Evolutionary conservation across 2,888 invertebrate genomes (phyloP), one percentile per base, ranked within the genome.

Genomic region (Apotomis turbidana): DNA sequence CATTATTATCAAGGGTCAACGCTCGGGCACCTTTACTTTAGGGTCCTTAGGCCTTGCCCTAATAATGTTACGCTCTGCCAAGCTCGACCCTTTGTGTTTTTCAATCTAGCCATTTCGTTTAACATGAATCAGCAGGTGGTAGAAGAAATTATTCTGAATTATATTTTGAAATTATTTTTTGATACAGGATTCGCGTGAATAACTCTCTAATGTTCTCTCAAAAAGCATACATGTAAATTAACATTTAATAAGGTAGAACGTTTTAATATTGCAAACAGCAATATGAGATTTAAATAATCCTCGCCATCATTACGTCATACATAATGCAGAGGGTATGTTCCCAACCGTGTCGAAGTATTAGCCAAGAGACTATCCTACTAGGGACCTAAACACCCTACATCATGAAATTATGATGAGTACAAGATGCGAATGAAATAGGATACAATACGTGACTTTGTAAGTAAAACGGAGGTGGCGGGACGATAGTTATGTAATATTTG

Each of bases 81-180:
- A 27, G 10, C 49, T 38, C 71, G 71, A 67, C 71, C 71, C 71
- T 71, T 67, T 67, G 41, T 71, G 55, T 55, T 61, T 68, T 71
- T 55, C 71, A 61, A 71, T 71, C 61, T 61, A 55, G 62, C 51
- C 15, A 51, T 38, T 55, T 44, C 9, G 67, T 57, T 67, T 51
- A 41, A 36, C 55, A 52, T 13, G 57, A 62, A 71, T 68, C 51
- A 67, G 60, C 66, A 66, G 51, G 57, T 68, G 57, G 12, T 27
- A 15, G 12, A 46, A n/a, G 60, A 15, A 61, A 6, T 5, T 3
- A 4, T 38, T 12, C 4, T 27, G 13, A 54, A 15, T 15, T 38
- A 38, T 0, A 36, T 38, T 4, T 5, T 4, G 27, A 27, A 27
- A 27, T 27, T 27, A 27, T 27, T 27, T 27, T 27, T 27, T 27